Percentiles rank a stretch among this genome's conserved stretches.
Conservation (phyloP, 2,113 vertebrate genomes). For the Engystomops pustulosus region DNA sequence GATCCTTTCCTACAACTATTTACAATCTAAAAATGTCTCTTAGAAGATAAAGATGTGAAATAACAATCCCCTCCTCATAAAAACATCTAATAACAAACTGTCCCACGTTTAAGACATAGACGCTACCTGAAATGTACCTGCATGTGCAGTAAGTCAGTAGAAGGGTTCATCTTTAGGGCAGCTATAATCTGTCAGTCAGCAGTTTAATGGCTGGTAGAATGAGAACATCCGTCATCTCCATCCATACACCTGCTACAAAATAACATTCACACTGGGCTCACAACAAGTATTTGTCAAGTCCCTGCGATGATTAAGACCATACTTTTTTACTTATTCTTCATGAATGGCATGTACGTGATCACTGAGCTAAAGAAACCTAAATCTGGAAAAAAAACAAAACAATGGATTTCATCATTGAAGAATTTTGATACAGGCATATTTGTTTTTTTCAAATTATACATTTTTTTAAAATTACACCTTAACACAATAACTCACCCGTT, state of each 20-base stretch:
- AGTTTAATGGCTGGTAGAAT: not conserved
- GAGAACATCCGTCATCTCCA: not conserved
- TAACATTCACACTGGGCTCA: not conserved
- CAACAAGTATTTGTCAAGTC: not conserved
- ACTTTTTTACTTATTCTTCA: no score
- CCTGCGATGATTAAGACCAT: not conserved
- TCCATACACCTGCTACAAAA: not conserved
- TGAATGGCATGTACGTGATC: no score
- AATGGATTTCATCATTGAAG: no score
- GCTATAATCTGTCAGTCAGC: conserved; percentile 8
- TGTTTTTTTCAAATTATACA: no score
- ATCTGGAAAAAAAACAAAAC: no score
- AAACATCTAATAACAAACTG: not conserved
- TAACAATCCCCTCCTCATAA: conserved; percentile 1
- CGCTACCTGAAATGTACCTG: not conserved
- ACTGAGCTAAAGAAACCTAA: not conserved
- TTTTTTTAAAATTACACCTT: no score
- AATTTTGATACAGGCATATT: no score
- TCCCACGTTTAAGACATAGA: not conserved
- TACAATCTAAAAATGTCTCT: not conserved
- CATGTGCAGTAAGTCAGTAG: not conserved
- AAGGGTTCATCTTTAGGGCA: conserved; percentile 19
- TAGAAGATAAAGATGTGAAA: not conserved
- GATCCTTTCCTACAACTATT: not conserved
- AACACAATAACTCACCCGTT: no score